Conservation (phyloP, 2,797 vertebrate species). For the Ispidina lecontei region DNA sequence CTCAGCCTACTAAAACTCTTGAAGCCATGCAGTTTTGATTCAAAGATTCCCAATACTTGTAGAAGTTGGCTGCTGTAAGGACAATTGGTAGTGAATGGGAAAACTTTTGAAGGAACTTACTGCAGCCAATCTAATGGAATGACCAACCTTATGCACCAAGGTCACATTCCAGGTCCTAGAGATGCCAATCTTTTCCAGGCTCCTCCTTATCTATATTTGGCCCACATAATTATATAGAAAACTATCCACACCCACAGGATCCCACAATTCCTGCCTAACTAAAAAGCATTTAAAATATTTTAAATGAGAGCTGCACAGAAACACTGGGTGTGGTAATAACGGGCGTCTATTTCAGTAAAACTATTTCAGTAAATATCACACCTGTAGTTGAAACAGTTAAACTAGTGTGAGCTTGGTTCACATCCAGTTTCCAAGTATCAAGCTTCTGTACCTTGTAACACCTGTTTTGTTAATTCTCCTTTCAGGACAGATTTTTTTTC, state of each 20-base stretch:
- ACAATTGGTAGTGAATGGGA: background rate
- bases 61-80: background rate
- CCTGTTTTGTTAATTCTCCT: background rate
- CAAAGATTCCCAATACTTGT: background rate
- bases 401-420: background rate
- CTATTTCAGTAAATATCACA: constrained; percentile 58
- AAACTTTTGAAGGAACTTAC: constrained; percentile 4
- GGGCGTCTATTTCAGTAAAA: constrained; percentile 66
- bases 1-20: background rate
- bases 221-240: constrained; percentile 64
- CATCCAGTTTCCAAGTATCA: background rate
- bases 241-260: constrained; percentile 62
- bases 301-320: constrained; percentile 34
- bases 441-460: background rate
- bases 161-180: constrained; percentile 32
- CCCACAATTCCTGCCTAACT: constrained; percentile 64
- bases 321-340: constrained; percentile 67
- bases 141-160: constrained; percentile 19
- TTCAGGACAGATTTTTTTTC: background rate
- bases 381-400: constrained; percentile 53
- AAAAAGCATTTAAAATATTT: constrained; percentile 71
- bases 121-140: background rate
- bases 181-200: constrained; percentile 57
- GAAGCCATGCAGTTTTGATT: background rate
- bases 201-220: constrained; percentile 69